Evolutionary conservation across 30 jellyfish, hydroid and myxozoan genomes (phyloP), one percentile per base, ranked within the genome.

Genomic region (Aurelia aurita): DNA sequence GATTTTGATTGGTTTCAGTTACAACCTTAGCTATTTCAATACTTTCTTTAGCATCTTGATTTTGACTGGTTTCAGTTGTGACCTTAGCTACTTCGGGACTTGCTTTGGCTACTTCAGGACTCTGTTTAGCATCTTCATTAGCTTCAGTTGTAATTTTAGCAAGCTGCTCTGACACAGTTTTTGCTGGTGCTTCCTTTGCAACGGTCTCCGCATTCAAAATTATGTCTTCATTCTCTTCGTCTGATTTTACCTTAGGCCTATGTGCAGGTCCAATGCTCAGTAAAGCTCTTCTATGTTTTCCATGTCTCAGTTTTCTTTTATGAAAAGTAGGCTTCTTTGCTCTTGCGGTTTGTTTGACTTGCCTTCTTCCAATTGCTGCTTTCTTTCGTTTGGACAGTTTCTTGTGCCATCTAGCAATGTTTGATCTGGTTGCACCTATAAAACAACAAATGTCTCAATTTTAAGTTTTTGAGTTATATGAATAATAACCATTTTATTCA

Each of bases 191-290:
- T 21, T 20, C 19, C 35, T 43, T 77, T 31, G 66, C 79, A 31
- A 58, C 88, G 15, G 62, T 32, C 21, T 27, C 79, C n/a, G 65
- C 32, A 44, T 61, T 44, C 55, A 77, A 23, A 21, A 77, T 59
- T 27, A 77, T 61, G 15, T 61, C 79, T 7, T 19, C 29, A 39
- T 39, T 74, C 32, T 55, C 28, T 0, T 77, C 88, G 46, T 23
- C 55, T 71, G 67, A 14, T 44, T 71, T 71, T 25, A 54, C 34
- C 43, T 34, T 43, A 5, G 69, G 69, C 19, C 79, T 72, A 34
- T 46, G 88, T 39, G 62, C 49, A 14, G 88, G 88, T 11, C 59
- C 88, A 34, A 77, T 77, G 69, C 88, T 77, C 0, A 77, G 79
- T 5, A 77, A 67, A 5, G 43, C 88, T 14, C 88, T 72, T 43